Evolutionary conservation across 2,888 invertebrate species (phyloP).

Genomic region (Coelogynopora nodosa): DNA sequence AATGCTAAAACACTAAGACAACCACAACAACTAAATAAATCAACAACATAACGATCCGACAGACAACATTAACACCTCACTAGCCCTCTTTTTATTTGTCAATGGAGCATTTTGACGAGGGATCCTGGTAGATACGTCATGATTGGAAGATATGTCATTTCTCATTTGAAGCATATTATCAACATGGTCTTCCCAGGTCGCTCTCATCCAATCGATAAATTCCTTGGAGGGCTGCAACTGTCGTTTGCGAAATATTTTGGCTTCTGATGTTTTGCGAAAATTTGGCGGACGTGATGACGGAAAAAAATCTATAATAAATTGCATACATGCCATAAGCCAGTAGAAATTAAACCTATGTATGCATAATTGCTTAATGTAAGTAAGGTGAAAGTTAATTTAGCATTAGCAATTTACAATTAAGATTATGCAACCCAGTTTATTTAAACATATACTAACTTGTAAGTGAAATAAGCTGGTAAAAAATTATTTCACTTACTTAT

Average conservation of each 20-base stretch:
- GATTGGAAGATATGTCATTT: too few relatives aligned
- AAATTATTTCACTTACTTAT: too few relatives aligned
- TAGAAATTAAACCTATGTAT: too few relatives aligned
- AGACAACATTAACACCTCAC: too few relatives aligned
- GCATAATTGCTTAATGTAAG: too few relatives aligned
- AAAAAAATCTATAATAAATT: neutral
- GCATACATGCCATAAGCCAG: too few relatives aligned
- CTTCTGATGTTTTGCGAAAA: neutral
- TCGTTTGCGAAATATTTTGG: neutral
- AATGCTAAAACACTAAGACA: neutral
- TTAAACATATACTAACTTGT: too few relatives aligned
- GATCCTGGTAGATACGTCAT: neutral
- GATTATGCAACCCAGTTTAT: too few relatives aligned
- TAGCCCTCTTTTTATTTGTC: neutral
- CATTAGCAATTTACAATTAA: too few relatives aligned
- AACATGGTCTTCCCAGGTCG: neutral
- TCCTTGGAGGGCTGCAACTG: neutral
- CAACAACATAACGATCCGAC: too few relatives aligned
- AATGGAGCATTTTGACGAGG: neutral
- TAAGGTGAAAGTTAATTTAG: too few relatives aligned
- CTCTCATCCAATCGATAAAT: neutral
- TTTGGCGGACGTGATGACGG: neutral
- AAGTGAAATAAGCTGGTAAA: too few relatives aligned
- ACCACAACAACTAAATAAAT: neutral
- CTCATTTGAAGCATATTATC: neutral